Evolutionary conservation across 2,888 invertebrate species (phyloP).

Genomic region (Flexamia atlantica): DNA sequence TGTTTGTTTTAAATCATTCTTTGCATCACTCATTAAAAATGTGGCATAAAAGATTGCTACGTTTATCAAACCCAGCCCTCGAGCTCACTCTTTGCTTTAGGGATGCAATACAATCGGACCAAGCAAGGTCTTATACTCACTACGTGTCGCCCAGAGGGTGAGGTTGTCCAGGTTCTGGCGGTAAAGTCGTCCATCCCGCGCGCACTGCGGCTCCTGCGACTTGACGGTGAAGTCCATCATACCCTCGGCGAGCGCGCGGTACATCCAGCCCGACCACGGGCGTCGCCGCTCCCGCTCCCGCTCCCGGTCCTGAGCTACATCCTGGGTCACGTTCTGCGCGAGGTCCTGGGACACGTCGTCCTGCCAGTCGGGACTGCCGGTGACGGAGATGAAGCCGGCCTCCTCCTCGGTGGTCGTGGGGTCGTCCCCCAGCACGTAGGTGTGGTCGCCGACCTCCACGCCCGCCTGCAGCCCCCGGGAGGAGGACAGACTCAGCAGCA

Average conservation of each 20-base stretch:
- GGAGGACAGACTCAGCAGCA: not conserved
- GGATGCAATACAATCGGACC: no score
- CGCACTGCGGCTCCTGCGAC: slow-evolving; percentile 60
- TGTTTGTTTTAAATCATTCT: no score
- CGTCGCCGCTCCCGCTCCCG: not conserved
- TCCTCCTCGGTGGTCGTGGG: slow-evolving; percentile 14
- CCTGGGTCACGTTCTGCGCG: not conserved
- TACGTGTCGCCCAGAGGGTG: slow-evolving; percentile 65
- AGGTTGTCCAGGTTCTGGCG: slow-evolving; percentile 62
- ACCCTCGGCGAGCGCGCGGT: slow-evolving; percentile 37
- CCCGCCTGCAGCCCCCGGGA: not conserved
- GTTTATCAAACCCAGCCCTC: no score
- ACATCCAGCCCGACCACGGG: slow-evolving; percentile 52
- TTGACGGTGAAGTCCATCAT: slow-evolving; percentile 26
- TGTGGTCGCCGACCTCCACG: not conserved
- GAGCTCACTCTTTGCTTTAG: no score
- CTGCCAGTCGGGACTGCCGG: not conserved
- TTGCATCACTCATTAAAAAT: no score
- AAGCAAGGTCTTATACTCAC: slow-evolving; percentile 62
- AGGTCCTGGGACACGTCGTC: not conserved
- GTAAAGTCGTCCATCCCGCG: slow-evolving; percentile 61
- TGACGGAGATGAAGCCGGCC: slow-evolving; percentile 31
- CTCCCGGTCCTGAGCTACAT: no score
- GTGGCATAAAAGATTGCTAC: no score
- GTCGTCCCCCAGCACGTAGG: not conserved